A percentile compares a stretch with the other conserved stretches of the same genome.
Evolutionary conservation across 2,797 vertebrate genomes (phyloP).

Genomic region (Spheniscus humboldti): DNA sequence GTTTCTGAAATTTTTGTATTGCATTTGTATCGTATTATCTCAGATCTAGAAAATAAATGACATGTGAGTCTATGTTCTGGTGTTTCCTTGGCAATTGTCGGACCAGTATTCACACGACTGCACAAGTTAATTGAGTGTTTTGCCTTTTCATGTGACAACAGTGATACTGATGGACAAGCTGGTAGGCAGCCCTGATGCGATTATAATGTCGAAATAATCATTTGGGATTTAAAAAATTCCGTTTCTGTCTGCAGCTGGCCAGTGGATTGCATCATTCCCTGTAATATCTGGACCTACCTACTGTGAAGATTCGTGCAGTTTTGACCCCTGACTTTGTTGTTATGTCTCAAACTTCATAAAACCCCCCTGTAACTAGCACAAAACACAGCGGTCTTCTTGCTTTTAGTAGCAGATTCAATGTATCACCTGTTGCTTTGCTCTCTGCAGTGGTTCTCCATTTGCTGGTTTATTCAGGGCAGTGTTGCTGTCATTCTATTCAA

Average conservation of each 20-base stretch:
- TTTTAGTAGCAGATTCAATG: slow-evolving; percentile 8
- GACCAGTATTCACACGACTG: background rate
- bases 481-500: background rate
- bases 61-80: background rate
- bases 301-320: slow-evolving; percentile 13
- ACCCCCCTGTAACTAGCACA: slow-evolving; percentile 36
- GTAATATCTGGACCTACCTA: background rate
- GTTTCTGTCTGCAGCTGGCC: background rate
- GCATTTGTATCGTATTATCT: background rate
- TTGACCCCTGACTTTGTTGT: slow-evolving; percentile 17
- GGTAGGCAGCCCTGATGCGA: background rate
- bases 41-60: background rate
- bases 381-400: slow-evolving; percentile 36
- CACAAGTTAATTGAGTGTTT: background rate
- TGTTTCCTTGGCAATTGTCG: slow-evolving; percentile 23
- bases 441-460: background rate
- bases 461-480: background rate
- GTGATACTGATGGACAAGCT: background rate
- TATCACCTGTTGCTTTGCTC: slow-evolving; percentile 41
- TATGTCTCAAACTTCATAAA: background rate
- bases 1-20: background rate
- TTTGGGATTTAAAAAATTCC: background rate
- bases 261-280: background rate
- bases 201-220: background rate
- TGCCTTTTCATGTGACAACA: background rate